These are phyloP conservation scores for Halcyon smyrnensis DNA, from an alignment of 2,797 vertebrate genomes.

Conservation along the genomic window DNA sequence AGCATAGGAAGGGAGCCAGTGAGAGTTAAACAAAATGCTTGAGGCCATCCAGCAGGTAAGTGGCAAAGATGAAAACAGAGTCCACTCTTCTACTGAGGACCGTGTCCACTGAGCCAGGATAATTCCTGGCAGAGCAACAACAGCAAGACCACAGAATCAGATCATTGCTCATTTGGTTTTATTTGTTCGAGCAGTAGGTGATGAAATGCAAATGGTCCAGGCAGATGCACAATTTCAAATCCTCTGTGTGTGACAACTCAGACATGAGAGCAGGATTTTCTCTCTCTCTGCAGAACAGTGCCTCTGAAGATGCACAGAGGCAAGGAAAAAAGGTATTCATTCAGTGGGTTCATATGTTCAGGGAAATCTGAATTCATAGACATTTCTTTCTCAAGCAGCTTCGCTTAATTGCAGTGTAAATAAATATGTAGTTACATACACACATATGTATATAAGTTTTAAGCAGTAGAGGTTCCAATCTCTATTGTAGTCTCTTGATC, in stretches of 20 bases:
- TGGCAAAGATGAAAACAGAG: conserved; percentile 16
- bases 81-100: not conserved
- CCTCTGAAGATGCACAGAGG: not conserved
- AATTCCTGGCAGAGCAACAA: conserved; percentile 39
- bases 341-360: not conserved
- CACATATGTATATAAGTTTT: not conserved
- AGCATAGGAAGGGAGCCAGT: not conserved
- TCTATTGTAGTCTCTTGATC: not conserved
- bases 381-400: not conserved
- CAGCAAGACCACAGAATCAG: not conserved
- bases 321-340: not conserved
- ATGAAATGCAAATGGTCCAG: conserved; percentile 63
- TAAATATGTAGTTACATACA: not conserved
- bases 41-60: conserved; percentile 22
- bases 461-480: not conserved
- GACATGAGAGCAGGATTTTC: not conserved
- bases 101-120: conserved; percentile 22
- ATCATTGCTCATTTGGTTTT: conserved; percentile 52
- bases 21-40: conserved; percentile 9
- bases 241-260: not conserved
- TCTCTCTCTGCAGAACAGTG: not conserved
- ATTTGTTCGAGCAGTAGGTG: conserved; percentile 51
- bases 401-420: not conserved
- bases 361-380: not conserved
- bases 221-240: conserved; percentile 24